A percentile compares a stretch with the other conserved stretches of the same genome.
These are phyloP conservation scores for Brachionus sp. DNA, from an alignment of 1,140 invertebrate species.

Conservation along the genomic window DNA sequence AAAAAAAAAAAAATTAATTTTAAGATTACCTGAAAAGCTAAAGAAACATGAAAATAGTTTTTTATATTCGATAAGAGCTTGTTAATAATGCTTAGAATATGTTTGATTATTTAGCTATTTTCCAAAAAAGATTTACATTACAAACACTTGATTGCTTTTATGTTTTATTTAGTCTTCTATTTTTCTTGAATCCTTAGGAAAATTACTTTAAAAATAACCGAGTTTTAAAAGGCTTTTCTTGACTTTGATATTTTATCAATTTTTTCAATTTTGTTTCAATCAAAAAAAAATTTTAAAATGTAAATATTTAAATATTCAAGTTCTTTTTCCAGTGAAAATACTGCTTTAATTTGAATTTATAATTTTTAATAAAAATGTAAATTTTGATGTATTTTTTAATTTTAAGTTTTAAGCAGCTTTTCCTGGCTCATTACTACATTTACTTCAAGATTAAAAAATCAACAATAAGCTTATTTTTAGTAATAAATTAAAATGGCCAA, in stretches of 20 bases:
- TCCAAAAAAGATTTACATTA: neutral
- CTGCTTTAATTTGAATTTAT: neutral
- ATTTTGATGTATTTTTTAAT: no score
- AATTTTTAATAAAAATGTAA: no score
- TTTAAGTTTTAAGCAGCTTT: no score
- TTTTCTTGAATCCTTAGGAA: neutral
- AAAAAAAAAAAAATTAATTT: neutral
- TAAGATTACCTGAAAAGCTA: slow-evolving; percentile 8
- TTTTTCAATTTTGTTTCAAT: neutral
- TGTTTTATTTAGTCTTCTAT: neutral
- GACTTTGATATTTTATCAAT: neutral
- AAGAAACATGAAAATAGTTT: neutral
- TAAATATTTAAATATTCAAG: neutral
- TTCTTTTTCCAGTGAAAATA: neutral
- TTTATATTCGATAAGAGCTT: slow-evolving; percentile 2
- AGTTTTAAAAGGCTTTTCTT: neutral
- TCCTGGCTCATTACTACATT: no score
- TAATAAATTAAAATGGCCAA: no score
- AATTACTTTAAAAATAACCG: no score
- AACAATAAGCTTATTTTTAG: no score
- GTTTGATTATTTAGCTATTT: neutral
- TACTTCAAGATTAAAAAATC: no score
- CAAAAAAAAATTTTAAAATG: neutral
- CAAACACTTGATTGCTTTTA: neutral
- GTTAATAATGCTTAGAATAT: neutral